Evolutionary conservation across 2,113 vertebrate species (phyloP).

Genomic region (Athene cunicularia): DNA sequence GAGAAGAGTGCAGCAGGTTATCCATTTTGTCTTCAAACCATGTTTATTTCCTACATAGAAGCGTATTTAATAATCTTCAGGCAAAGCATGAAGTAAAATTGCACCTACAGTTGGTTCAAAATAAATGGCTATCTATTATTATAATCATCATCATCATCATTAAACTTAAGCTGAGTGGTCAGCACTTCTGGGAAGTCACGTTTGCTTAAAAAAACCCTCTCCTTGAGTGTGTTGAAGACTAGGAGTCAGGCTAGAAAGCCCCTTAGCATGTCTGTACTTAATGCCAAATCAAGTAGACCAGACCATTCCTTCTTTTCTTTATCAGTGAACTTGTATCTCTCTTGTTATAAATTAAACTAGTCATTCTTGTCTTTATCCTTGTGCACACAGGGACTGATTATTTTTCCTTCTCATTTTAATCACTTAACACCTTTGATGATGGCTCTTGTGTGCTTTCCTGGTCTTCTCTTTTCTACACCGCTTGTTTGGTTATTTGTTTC

Average conservation of each 20-base stretch:
- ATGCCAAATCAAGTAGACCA: neutral
- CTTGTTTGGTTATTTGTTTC: conserved; percentile 15
- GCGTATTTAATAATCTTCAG: neutral
- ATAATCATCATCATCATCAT: neutral
- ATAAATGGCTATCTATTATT: neutral
- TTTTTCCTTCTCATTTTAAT: neutral
- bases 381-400: neutral
- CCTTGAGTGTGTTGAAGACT: neutral
- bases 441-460: neutral
- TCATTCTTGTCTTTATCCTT: neutral
- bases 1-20: neutral
- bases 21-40: neutral
- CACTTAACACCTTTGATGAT: neutral
- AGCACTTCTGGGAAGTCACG: neutral
- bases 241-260: neutral
- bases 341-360: neutral
- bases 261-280: neutral
- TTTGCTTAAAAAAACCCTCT: neutral
- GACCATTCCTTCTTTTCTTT: neutral
- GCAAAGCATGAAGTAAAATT: neutral
- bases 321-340: neutral
- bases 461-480: neutral
- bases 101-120: neutral
- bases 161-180: neutral
- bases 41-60: neutral